These are phyloP conservation scores for Tokudaia muenninki DNA, from an alignment of 2,797 vertebrate genomes.

Conservation along the genomic window DNA sequence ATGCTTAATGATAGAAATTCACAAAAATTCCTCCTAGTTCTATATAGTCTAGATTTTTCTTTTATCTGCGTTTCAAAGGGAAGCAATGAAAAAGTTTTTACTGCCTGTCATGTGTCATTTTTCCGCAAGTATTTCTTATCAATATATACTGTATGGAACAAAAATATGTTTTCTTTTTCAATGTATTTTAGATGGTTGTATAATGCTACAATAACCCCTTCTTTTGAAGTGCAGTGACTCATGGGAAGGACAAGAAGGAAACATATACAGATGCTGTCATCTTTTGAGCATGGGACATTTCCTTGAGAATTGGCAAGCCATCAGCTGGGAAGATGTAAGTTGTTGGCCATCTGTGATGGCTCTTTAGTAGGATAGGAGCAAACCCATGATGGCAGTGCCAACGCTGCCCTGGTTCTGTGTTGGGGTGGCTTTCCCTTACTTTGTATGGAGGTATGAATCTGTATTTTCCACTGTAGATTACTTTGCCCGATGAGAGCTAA, in stretches of 20 bases:
- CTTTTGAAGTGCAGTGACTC: slow-evolving; percentile 71
- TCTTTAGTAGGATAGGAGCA: not conserved
- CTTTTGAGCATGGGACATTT: slow-evolving; percentile 83
- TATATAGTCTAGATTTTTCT: slow-evolving; percentile 71
- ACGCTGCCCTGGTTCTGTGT: not conserved
- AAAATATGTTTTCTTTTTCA: slow-evolving; percentile 73
- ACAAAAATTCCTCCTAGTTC: not conserved
- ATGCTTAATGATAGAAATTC: not conserved
- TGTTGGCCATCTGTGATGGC: not conserved
- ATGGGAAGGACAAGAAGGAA: slow-evolving; percentile 83
- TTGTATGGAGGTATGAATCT: not conserved
- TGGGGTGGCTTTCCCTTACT: not conserved
- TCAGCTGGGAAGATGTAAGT: slow-evolving; percentile 71
- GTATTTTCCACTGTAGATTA: not conserved
- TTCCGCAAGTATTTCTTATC: slow-evolving; percentile 54
- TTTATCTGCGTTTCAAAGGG: slow-evolving; percentile 21
- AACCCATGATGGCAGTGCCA: not conserved
- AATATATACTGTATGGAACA: slow-evolving; percentile 54
- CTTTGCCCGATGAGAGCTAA: not conserved
- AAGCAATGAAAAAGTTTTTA: slow-evolving; percentile 76
- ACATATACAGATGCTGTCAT: slow-evolving; percentile 81
- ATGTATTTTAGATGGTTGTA: slow-evolving; percentile 82
- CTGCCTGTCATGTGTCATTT: slow-evolving; percentile 73
- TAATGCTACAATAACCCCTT: slow-evolving; percentile 80
- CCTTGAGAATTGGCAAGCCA: slow-evolving; percentile 87